Evolutionary conservation across 2,888 invertebrate genomes (phyloP).

Genomic region (Pterostichus niger): DNA sequence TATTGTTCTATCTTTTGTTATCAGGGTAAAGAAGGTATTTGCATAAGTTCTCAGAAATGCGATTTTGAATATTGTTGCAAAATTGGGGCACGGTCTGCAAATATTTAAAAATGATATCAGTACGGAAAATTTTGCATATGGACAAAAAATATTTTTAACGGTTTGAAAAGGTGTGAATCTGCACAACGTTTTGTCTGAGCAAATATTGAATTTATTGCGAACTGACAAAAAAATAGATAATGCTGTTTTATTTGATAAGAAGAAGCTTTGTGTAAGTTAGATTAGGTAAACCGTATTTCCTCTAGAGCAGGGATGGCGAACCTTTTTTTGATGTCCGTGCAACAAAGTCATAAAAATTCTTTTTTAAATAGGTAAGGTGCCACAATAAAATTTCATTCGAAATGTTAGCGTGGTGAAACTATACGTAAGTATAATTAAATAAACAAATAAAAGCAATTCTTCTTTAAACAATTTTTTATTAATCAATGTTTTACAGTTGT

Average conservation of each 20-base stretch:
- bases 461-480: too few species aligned
- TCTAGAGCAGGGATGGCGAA: too few species aligned
- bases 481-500: too few species aligned
- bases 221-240: slow-evolving; percentile 23
- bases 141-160: slow-evolving; percentile 16
- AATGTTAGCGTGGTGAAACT: too few species aligned
- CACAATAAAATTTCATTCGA: too few species aligned
- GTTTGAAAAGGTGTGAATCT: slow-evolving; percentile 16
- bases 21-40: background rate
- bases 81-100: slow-evolving; percentile 32
- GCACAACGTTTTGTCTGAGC: slow-evolving; percentile 13
- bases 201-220: slow-evolving; percentile 31
- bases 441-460: too few species aligned
- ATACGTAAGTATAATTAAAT: too few species aligned
- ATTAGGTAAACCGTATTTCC: too few species aligned
- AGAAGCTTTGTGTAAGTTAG: background rate
- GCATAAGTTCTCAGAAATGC: slow-evolving; percentile 4
- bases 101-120: slow-evolving; percentile 27
- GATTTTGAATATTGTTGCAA: background rate
- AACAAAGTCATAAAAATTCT: too few species aligned
- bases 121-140: slow-evolving; percentile 20
- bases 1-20: slow-evolving; percentile 12
- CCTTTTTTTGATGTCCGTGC: too few species aligned
- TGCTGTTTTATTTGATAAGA: background rate
- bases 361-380: too few species aligned